phyloP scores from a whole-genome alignment of 1,140 invertebrate genomes.

The Dinothrombium tinctorium region DNA sequence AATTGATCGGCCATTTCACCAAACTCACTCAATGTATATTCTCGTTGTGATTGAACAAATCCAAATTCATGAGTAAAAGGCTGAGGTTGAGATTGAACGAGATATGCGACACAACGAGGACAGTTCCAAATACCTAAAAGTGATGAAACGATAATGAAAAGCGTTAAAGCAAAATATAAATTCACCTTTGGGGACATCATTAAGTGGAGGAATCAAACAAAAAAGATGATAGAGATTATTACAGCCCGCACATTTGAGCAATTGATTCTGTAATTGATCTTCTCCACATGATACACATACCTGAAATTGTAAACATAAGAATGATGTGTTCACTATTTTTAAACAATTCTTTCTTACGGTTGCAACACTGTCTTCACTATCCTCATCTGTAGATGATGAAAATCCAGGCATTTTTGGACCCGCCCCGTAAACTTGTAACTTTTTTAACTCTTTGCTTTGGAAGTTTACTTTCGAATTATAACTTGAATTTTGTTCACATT shows the following conservation, averaged over 20 bases:
- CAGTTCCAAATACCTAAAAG: constrained; percentile 60
- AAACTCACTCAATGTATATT: constrained; percentile 88
- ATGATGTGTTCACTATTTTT: not conserved
- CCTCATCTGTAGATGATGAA: not conserved
- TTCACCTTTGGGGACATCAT: constrained; percentile 64
- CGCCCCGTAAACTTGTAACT: constrained; percentile 60
- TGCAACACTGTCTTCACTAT: not conserved
- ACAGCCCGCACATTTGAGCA: constrained; percentile 82
- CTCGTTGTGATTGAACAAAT: constrained; percentile 79
- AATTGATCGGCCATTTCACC: constrained; percentile 98
- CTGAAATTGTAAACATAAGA: constrained; percentile 26
- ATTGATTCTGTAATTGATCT: constrained; percentile 85
- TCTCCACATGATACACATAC: constrained; percentile 77
- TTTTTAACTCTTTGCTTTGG: constrained; percentile 51
- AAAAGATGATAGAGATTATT: constrained; percentile 95
- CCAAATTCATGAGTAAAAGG: constrained; percentile 37
- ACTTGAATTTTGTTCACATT: not conserved
- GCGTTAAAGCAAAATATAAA: not conserved
- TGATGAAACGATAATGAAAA: not conserved
- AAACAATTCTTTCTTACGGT: not conserved
- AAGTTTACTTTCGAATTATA: no score
- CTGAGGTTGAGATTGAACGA: constrained; percentile 8
- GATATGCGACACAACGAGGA: constrained; percentile 67
- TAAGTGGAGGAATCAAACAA: constrained; percentile 76
- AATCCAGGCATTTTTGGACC: constrained; percentile 65